These are phyloP conservation scores for Albula goreensis DNA, from an alignment of 2,113 vertebrate species.

Conservation along the genomic window DNA sequence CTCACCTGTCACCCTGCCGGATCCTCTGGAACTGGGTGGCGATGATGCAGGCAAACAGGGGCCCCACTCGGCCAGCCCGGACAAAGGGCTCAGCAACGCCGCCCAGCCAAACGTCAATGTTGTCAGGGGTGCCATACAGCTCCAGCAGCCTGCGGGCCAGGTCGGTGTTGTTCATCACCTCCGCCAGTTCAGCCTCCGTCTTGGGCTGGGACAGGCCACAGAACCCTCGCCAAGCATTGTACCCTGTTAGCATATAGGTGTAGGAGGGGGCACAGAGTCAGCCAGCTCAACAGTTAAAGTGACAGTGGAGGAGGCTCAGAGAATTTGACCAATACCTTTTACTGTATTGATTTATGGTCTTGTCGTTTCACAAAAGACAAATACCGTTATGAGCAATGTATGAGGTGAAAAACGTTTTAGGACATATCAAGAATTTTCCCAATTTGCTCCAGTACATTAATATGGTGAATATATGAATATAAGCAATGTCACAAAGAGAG, in stretches of 20 bases:
- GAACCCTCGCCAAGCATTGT: constrained; percentile 65
- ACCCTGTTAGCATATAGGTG: constrained; percentile 47
- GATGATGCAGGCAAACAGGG: constrained; percentile 36
- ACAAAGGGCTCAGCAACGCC: constrained; percentile 66
- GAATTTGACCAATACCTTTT: neutral
- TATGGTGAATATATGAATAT: too few species aligned
- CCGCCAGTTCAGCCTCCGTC: constrained; percentile 31
- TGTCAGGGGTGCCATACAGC: constrained; percentile 60
- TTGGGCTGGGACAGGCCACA: constrained; percentile 59
- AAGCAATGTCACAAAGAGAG: too few species aligned
- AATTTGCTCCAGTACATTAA: too few species aligned
- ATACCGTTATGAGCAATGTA: too few species aligned
- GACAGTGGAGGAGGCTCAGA: neutral
- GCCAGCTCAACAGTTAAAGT: neutral
- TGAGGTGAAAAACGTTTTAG: too few species aligned
- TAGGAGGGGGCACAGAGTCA: neutral
- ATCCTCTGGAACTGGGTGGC: constrained; percentile 53
- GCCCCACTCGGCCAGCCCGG: constrained; percentile 68
- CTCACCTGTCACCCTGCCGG: constrained; percentile 59
- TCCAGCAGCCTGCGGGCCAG: constrained; percentile 53
- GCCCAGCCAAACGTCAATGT: constrained; percentile 70
- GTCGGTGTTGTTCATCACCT: constrained; percentile 51
- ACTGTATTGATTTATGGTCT: too few species aligned
- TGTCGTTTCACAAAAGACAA: too few species aligned
- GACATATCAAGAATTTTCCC: too few species aligned